These are phyloP conservation scores for Eupithecia dodoneata DNA, from an alignment of 2,888 invertebrate species.

Conservation along the genomic window DNA sequence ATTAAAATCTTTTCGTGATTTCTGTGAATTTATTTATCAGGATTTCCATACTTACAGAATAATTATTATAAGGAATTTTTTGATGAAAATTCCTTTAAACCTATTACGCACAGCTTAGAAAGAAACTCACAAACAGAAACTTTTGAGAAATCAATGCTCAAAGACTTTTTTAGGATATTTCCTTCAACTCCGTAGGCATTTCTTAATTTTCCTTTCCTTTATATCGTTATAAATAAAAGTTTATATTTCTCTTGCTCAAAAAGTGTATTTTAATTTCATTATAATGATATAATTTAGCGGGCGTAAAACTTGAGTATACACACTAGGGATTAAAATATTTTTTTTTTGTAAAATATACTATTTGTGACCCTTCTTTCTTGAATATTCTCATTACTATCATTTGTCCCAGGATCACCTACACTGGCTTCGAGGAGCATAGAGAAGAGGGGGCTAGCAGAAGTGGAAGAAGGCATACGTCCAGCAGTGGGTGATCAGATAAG, in stretches of 20 bases:
- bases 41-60: not conserved
- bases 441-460: no score
- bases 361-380: not conserved
- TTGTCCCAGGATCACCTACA: not conserved
- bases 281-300: no score
- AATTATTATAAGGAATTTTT: not conserved
- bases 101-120: not conserved
- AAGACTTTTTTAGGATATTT: not conserved
- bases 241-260: not conserved
- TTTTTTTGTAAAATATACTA: no score
- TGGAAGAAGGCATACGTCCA: no score
- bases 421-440: not conserved
- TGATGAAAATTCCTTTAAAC: not conserved
- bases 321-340: no score
- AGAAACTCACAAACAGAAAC: not conserved
- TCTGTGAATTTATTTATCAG: not conserved
- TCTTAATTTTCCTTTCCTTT: not conserved
- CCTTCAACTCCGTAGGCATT: not conserved
- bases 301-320: no score
- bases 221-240: not conserved
- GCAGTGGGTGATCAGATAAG: no score
- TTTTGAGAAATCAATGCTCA: not conserved
- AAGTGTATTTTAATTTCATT: no score
- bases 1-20: not conserved
- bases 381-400: not conserved